These are phyloP conservation scores for Phylloscopus trochiloides DNA, from an alignment of 2,113 vertebrate species.

Conservation along the genomic window DNA sequence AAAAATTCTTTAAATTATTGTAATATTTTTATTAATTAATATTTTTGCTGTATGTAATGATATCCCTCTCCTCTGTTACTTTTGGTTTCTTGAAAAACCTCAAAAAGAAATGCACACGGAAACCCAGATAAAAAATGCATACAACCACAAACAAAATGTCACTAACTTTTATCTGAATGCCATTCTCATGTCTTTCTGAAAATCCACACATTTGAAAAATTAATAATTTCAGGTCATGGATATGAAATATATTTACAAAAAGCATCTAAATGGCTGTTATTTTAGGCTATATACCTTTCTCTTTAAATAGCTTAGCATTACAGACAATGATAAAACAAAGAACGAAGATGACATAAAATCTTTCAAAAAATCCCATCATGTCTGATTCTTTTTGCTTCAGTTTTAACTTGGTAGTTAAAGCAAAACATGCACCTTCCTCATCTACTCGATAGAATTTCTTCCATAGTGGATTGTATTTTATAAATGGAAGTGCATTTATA, in stretches of 20 bases:
- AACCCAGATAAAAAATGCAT: background rate
- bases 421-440: background rate
- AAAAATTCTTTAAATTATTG: background rate
- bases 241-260: background rate
- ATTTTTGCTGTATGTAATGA: background rate
- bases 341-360: background rate
- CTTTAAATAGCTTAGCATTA: background rate
- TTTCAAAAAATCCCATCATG: rapidly evolving
- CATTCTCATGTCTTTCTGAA: background rate
- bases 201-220: background rate
- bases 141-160: background rate
- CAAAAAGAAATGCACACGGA: rapidly evolving
- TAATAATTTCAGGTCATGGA: background rate
- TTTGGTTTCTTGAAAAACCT: background rate
- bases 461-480: background rate
- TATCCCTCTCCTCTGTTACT: rapidly evolving
- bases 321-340: background rate
- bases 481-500: background rate
- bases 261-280: background rate
- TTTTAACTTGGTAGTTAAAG: background rate
- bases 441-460: background rate
- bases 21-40: background rate
- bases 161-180: background rate
- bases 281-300: background rate
- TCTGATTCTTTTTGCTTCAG: background rate